A percentile compares a stretch with the other conserved stretches of the same genome.
phyloP scores from a whole-genome alignment of 2,113 vertebrate genomes.

The Sinocyclocheilus grahami region DNA sequence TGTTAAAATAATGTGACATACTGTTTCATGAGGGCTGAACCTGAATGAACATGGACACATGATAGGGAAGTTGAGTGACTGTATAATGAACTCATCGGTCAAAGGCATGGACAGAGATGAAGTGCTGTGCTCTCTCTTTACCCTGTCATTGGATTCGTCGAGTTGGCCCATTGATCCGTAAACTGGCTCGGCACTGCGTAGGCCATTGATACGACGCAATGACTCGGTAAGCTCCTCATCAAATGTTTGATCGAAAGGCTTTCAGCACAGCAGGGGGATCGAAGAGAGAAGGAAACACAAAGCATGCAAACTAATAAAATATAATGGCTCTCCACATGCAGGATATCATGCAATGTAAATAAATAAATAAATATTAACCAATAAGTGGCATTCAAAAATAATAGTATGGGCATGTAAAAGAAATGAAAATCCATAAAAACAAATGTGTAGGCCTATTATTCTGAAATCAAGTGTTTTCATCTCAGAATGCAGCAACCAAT shows the following conservation, averaged over 20 bases:
- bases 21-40: background rate
- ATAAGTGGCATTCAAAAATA: background rate
- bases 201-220: constrained; percentile 76
- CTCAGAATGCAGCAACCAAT: background rate
- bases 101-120: background rate
- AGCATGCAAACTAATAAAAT: constrained; percentile 42
- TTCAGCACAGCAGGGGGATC: constrained; percentile 72
- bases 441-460: background rate
- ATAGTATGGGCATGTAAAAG: background rate
- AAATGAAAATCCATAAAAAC: background rate
- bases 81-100: background rate
- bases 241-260: constrained; percentile 78
- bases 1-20: background rate
- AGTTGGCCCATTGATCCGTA: constrained; percentile 80
- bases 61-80: background rate
- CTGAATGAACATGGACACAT: background rate
- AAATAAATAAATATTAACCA: background rate
- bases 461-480: background rate
- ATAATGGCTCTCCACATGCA: constrained; percentile 37
- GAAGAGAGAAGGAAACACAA: constrained; percentile 61
- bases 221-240: constrained; percentile 79
- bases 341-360: background rate
- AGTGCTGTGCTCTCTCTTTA: constrained; percentile 64
- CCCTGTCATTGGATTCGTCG: constrained; percentile 79
- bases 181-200: constrained; percentile 75